Percentiles rank a stretch among this genome's conserved stretches.
These are phyloP conservation scores for Otocyon megalotis DNA, from an alignment of 2,113 vertebrate species.

Conservation along the genomic window DNA sequence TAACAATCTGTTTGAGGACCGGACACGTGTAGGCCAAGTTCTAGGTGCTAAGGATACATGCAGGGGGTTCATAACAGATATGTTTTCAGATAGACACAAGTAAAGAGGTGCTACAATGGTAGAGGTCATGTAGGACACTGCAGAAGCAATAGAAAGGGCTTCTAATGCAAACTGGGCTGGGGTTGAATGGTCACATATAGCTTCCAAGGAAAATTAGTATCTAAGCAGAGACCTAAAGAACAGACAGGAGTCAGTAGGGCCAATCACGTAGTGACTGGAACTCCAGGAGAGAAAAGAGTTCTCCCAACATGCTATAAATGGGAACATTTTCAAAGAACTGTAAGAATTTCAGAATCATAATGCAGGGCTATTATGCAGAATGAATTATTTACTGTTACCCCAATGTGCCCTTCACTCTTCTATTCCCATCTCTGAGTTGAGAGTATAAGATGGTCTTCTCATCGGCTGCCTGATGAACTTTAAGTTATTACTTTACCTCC, in stretches of 20 bases:
- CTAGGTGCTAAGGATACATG: neutral
- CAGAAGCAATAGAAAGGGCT: neutral
- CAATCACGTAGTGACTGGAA: fast-evolving
- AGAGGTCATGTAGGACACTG: fast-evolving
- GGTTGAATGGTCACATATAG: neutral
- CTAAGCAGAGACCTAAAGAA: neutral
- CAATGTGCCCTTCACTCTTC: neutral
- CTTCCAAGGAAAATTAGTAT: neutral
- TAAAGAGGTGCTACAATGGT: neutral
- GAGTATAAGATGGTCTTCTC: neutral
- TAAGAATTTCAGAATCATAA: neutral
- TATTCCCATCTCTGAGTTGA: fast-evolving
- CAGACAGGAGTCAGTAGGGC: neutral
- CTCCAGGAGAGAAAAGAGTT: too few species aligned
- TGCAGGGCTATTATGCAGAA: neutral
- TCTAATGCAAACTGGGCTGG: neutral
- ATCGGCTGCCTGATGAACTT: fast-evolving
- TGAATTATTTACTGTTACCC: neutral
- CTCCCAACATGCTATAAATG: neutral
- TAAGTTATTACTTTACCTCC: neutral
- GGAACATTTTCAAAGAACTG: neutral
- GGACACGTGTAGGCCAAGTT: neutral
- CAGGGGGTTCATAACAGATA: neutral
- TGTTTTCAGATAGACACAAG: neutral
- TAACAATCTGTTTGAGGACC: neutral